phyloP scores from a whole-genome alignment of 2,113 vertebrate genomes.

The Tupaia chinensis region DNA sequence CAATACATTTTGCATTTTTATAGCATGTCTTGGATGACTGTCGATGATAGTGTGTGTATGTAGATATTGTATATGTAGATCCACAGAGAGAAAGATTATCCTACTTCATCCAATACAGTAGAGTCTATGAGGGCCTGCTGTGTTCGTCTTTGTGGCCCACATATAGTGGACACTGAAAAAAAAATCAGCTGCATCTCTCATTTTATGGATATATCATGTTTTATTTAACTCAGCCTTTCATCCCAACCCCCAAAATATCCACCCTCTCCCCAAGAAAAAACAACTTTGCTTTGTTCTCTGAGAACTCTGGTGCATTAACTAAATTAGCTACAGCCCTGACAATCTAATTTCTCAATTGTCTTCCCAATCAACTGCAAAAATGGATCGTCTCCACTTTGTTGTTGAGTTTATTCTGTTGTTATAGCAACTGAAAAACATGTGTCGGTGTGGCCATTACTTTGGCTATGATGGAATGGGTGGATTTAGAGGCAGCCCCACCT shows the following conservation, averaged over 20 bases:
- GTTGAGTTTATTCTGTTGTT: constrained; percentile 28
- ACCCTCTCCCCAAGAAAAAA: not conserved
- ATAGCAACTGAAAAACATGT: not conserved
- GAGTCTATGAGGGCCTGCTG: not conserved
- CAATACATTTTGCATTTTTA: not conserved
- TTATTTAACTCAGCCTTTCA: constrained; percentile 9
- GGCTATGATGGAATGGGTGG: not conserved
- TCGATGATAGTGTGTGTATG: not conserved
- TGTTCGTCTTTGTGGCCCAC: not conserved
- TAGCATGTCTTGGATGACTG: not conserved
- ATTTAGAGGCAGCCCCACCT: not conserved
- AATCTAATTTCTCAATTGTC: not conserved
- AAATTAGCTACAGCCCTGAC: not conserved
- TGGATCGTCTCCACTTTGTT: not conserved
- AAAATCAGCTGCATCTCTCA: not conserved
- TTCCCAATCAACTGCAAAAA: constrained; percentile 39
- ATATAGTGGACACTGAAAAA: not conserved
- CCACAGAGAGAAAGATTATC: not conserved
- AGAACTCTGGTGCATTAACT: not conserved
- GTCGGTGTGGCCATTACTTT: not conserved
- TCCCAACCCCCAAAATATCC: not conserved
- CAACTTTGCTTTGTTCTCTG: not conserved
- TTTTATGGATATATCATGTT: not conserved
- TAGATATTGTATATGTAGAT: not conserved
- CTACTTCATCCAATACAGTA: not conserved